phyloP scores from a whole-genome alignment of 1,140 invertebrate genomes.

The Brachionus sp. region DNA sequence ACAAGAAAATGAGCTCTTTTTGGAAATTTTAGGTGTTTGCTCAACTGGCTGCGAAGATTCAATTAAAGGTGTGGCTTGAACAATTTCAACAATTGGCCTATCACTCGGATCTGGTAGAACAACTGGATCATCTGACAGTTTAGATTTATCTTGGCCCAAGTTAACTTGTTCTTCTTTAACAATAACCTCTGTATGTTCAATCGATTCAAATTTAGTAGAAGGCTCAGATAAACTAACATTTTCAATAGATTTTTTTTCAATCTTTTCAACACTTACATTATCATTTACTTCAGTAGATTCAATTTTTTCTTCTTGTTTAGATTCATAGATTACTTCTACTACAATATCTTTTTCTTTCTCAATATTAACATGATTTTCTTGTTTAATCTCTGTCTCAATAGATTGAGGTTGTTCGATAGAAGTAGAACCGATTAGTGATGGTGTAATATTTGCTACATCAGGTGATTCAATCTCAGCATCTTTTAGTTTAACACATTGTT shows the following conservation, averaged over 20 bases:
- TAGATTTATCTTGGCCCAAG: neutral
- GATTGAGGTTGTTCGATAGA: neutral
- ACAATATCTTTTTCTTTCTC: neutral
- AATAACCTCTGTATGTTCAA: neutral
- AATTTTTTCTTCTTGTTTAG: neutral
- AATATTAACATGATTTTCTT: neutral
- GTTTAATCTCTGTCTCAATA: neutral
- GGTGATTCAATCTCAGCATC: neutral
- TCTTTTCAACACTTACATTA: neutral
- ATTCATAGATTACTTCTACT: neutral
- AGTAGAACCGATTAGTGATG: constrained; percentile 9
- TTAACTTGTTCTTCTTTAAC: neutral
- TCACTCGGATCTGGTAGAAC: neutral
- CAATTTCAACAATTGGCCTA: neutral
- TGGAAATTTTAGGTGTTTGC: neutral
- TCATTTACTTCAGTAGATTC: neutral
- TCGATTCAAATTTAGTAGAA: neutral
- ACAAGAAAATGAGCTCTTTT: neutral
- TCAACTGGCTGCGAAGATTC: neutral
- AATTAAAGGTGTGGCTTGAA: neutral
- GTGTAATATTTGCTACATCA: neutral
- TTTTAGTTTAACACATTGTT: neutral
- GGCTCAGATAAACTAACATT: neutral
- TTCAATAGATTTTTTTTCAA: neutral
- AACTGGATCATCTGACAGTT: neutral